Percentiles rank a stretch among this genome's conserved stretches.
phyloP scores from a whole-genome alignment of 2,113 vertebrate genomes.

The Erythrocercus mccallii region DNA sequence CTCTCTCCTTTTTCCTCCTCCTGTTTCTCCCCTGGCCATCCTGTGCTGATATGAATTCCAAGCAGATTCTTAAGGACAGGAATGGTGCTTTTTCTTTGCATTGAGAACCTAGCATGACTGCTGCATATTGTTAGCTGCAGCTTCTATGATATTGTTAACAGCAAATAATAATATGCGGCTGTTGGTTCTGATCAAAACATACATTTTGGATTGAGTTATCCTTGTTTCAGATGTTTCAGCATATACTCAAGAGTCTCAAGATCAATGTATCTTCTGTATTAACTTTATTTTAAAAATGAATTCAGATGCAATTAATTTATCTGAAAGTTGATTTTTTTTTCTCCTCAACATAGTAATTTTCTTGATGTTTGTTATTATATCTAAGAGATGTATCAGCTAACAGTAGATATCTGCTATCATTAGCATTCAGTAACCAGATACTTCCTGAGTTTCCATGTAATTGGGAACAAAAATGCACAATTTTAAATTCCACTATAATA shows the following conservation, averaged over 20 bases:
- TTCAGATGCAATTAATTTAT: not conserved
- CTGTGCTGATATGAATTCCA: not conserved
- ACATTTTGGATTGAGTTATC: not conserved
- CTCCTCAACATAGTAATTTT: not conserved
- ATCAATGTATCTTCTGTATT: not conserved
- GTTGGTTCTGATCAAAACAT: not conserved
- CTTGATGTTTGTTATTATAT: constrained; percentile 4
- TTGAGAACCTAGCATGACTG: not conserved
- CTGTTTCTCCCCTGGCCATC: not conserved
- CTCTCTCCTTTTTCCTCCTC: not conserved
- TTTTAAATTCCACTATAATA: not conserved
- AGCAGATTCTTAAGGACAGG: not conserved
- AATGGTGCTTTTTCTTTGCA: not conserved
- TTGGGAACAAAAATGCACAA: not conserved
- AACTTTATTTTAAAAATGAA: not conserved
- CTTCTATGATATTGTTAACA: not conserved
- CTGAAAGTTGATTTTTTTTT: not conserved
- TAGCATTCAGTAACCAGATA: constrained; percentile 15
- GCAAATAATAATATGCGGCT: not conserved
- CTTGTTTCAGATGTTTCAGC: not conserved
- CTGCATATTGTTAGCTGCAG: not conserved
- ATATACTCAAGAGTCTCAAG: not conserved
- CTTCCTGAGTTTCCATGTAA: not conserved
- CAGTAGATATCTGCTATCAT: constrained; percentile 11
- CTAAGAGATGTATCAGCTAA: not conserved